Evolutionary conservation across 2,113 vertebrate genomes (phyloP), one percentile per base, ranked within the genome.

Genomic region (Arvicanthis niloticus): DNA sequence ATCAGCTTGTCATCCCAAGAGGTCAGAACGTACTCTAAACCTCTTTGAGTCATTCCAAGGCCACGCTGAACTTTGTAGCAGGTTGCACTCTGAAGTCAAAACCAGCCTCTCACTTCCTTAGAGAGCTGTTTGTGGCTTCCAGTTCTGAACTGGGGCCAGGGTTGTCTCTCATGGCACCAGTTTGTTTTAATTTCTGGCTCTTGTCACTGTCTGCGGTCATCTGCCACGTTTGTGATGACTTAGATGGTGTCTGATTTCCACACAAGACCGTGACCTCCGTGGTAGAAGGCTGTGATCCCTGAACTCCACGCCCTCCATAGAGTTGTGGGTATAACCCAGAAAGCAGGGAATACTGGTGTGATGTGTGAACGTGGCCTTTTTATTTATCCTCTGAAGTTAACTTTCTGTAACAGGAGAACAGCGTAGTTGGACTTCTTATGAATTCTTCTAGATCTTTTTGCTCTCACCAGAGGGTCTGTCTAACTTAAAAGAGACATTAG

Each of bases 401-500:
- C 40, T 26, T 62, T 65, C 81, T 26, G 80, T 78, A 77, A 78
- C 42, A 58, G 56, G 34, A 65, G 42, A 76, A 45, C 2, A 45
- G 29, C 70, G 70, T 58, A 73, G 16, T 40, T 62, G 68, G 48
- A 88, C 42, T 48, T 13, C 84, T 86, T 11, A 22, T 51, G 42
- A 37, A 68, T 37, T 60, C 45, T 72, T 82, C 60, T 29, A 21
- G 77, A 65, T 45, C 70, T 89, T 81, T 13, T 62, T 92, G 82
- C 37, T 88, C 40, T 85, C 10, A n/a, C 5, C 67, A 65, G 65
- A 84, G 84, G 53, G 34, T 40, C 73, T 97, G 56, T 81, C 15
- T 88, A 88, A 81, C 42, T 94, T 76, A 82, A 70, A 78, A 84
- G 78, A 84, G 84, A 82, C 22, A 45, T 10, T 24, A 81, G 51